Evolutionary conservation across 2,113 vertebrate genomes (phyloP).

Genomic region (Acrocephalus kingi): DNA sequence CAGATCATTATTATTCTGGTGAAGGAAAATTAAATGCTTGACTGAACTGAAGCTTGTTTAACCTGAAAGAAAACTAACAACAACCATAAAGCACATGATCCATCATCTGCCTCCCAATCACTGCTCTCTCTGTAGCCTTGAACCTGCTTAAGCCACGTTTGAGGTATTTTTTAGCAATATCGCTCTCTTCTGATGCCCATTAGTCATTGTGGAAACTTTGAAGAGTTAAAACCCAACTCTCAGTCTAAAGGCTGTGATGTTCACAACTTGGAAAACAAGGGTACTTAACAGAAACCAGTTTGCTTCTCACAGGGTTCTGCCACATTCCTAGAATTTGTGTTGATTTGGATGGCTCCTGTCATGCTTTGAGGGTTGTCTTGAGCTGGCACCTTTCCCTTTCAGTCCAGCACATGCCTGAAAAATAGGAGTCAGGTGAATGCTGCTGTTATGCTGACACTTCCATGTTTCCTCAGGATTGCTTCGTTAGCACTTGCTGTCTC

Average conservation of each 20-base stretch:
- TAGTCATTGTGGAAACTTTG: neutral
- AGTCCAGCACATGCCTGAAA: neutral
- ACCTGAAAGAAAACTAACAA: slow-evolving; percentile 32
- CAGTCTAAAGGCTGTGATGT: neutral
- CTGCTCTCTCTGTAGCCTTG: neutral
- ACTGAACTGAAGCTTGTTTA: slow-evolving; percentile 23
- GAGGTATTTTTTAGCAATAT: neutral
- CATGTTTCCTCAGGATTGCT: neutral
- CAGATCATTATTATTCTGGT: slow-evolving; percentile 17
- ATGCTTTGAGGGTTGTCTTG: neutral
- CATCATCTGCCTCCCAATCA: neutral
- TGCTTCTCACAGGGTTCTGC: neutral
- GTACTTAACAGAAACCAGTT: neutral
- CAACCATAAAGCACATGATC: neutral
- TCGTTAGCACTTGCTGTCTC: neutral
- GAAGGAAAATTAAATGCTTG: slow-evolving; percentile 51
- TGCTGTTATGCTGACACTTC: neutral
- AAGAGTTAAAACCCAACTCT: neutral
- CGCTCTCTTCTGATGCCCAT: neutral
- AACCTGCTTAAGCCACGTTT: neutral
- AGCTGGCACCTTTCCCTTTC: neutral
- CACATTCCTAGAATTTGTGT: neutral
- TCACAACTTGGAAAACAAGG: neutral
- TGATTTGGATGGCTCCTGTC: neutral
- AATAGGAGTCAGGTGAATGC: neutral